phyloP scores from a whole-genome alignment of 1,140 invertebrate genomes.

The Tenebrio molitor region DNA sequence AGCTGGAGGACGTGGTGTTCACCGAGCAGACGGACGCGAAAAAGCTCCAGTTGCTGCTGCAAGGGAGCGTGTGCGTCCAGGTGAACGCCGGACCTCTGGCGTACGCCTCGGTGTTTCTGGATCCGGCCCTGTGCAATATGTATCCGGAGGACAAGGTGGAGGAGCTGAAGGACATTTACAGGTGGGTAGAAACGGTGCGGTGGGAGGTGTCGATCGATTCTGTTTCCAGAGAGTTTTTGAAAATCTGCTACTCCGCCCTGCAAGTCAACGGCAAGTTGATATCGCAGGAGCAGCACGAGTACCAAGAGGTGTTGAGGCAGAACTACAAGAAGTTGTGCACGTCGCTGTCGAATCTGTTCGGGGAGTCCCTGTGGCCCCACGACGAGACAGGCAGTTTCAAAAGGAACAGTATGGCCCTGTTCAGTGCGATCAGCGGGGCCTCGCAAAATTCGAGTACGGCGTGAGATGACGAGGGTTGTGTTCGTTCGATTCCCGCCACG shows the following conservation, averaged over 20 bases:
- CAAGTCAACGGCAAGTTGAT: slow-evolving; percentile 91
- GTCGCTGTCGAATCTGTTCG: slow-evolving; percentile 79
- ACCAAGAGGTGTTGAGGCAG: slow-evolving; percentile 86
- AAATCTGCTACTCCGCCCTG: slow-evolving; percentile 87
- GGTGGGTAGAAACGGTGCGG: slow-evolving; percentile 69
- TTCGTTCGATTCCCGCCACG: slow-evolving; percentile 16
- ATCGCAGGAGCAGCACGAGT: slow-evolving; percentile 87
- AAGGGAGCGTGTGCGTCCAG: slow-evolving; percentile 92
- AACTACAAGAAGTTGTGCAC: slow-evolving; percentile 90
- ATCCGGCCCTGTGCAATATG: slow-evolving; percentile 76
- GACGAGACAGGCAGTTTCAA: slow-evolving; percentile 73
- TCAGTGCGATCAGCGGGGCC: slow-evolving; percentile 78
- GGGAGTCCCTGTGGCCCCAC: slow-evolving; percentile 78
- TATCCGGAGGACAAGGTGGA: slow-evolving; percentile 88
- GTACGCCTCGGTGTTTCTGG: slow-evolving; percentile 91
- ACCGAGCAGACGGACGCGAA: slow-evolving; percentile 86
- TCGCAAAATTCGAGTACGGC: slow-evolving; percentile 76
- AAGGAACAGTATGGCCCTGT: slow-evolving; percentile 77
- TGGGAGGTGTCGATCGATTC: slow-evolving; percentile 18
- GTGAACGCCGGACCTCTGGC: slow-evolving; percentile 96
- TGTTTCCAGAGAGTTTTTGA: slow-evolving; percentile 85
- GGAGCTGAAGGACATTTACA: slow-evolving; percentile 88
- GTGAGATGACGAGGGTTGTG: slow-evolving; percentile 55
- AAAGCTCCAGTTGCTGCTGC: slow-evolving; percentile 89
- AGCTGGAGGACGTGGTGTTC: slow-evolving; percentile 88